Conservation (phyloP, 30 jellyfish, hydroid and myxozoan genomes). For the Aurelia aurita region DNA sequence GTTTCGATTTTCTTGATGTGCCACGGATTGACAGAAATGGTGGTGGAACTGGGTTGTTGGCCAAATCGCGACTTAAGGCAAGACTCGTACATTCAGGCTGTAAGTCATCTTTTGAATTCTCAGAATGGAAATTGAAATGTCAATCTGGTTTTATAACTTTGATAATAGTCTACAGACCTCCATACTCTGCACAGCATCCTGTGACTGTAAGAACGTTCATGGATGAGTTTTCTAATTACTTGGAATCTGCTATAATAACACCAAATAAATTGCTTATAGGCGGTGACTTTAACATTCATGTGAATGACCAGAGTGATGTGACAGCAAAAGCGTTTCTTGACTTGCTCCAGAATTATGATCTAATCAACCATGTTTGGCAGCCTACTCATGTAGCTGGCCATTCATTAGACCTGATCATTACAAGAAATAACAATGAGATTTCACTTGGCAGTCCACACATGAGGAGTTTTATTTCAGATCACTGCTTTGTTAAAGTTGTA, state of each 20-base stretch:
- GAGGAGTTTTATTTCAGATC: background rate
- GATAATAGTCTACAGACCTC: constrained; percentile 59
- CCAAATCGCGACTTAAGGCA: constrained; percentile 56
- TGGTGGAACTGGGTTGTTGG: constrained; percentile 56
- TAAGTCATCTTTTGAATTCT: constrained; percentile 55
- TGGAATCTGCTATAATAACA: background rate
- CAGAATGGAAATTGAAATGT: constrained; percentile 56
- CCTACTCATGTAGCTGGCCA: constrained; percentile 3
- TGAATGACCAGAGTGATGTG: background rate
- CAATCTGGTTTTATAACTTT: constrained; percentile 47
- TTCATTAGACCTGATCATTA: background rate
- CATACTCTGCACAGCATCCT: constrained; percentile 49
- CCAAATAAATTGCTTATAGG: background rate
- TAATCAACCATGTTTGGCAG: constrained; percentile 3
- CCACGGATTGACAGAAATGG: constrained; percentile 52
- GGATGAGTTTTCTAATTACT: background rate
- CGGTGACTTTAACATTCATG: too few species aligned
- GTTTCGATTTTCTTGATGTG: constrained; percentile 39
- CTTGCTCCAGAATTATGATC: background rate
- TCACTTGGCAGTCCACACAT: constrained; percentile 1
- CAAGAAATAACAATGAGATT: background rate
- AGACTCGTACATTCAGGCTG: constrained; percentile 54
- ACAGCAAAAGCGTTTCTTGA: background rate
- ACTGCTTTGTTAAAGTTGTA: constrained; percentile 1
- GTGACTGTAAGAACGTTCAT: background rate